A percentile compares a stretch with the other conserved stretches of the same genome.
Evolutionary conservation across 64 coral and sea anemone species (phyloP).

Genomic region (Stichodactyla helianthus): DNA sequence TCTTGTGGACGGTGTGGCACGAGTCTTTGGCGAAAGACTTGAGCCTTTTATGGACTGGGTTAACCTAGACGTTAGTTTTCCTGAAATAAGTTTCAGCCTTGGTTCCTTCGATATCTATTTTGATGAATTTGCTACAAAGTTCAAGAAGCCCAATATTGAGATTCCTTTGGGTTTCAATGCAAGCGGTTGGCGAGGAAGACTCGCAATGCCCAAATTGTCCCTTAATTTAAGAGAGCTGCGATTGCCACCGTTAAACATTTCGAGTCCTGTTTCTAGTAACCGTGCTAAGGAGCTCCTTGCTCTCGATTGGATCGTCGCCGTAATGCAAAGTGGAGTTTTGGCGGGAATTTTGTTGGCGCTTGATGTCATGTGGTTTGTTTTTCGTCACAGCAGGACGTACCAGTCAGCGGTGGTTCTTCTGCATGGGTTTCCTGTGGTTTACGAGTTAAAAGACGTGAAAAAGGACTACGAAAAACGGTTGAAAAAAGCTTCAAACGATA

Average conservation of each 20-base stretch:
- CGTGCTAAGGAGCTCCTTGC: constrained; percentile 53
- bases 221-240: constrained; percentile 40
- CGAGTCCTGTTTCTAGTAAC: constrained; percentile 24
- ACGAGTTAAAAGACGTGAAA: constrained; percentile 52
- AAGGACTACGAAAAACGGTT: constrained; percentile 7
- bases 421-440: constrained; percentile 67
- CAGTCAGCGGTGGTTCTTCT: constrained; percentile 52
- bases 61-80: constrained; percentile 58
- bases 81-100: constrained; percentile 21
- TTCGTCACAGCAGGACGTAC: constrained; percentile 69
- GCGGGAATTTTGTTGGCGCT: constrained; percentile 46
- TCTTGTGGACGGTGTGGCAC: constrained; percentile 9
- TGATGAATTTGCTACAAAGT: constrained; percentile 30
- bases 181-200: neutral
- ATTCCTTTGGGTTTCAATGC: neutral
- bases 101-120: constrained; percentile 48
- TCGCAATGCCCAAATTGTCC: neutral
- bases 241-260: constrained; percentile 42
- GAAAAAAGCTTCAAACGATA: neutral
- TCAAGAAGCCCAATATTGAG: neutral
- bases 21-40: constrained; percentile 37
- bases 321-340: constrained; percentile 51
- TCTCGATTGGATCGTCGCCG: constrained; percentile 63
- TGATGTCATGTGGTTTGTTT: constrained; percentile 68
- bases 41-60: constrained; percentile 77